Evolutionary conservation across 2,888 invertebrate genomes (phyloP).

Genomic region (Eupithecia subumbrata): DNA sequence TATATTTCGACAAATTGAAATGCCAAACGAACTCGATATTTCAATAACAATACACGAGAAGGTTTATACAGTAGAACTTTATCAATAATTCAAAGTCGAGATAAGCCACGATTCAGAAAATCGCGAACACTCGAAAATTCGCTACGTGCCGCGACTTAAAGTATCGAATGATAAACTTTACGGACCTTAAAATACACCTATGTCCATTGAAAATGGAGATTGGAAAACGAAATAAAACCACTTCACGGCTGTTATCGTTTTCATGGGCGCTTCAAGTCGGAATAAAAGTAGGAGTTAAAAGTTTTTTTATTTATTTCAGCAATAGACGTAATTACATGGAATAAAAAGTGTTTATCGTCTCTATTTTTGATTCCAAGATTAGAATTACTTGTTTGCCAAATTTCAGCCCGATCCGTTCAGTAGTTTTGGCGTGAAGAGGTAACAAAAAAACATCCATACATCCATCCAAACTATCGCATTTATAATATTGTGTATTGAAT

Average conservation of each 20-base stretch:
- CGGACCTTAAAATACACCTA: constrained; percentile 23
- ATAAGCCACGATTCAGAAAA: constrained; percentile 58
- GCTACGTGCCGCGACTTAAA: constrained; percentile 56
- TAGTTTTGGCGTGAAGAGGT: too few species aligned
- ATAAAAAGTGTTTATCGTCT: too few species aligned
- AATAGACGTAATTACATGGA: too few species aligned
- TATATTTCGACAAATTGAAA: constrained; percentile 10
- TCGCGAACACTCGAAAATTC: constrained; percentile 50
- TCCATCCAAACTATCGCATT: too few species aligned
- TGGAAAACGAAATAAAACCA: constrained; percentile 7
- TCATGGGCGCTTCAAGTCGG: background rate
- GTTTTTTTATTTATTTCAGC: too few species aligned
- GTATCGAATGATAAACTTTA: constrained; percentile 50
- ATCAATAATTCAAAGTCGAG: constrained; percentile 41
- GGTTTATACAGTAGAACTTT: constrained; percentile 6
- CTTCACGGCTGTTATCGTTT: background rate
- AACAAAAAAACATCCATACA: too few species aligned
- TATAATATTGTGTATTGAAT: too few species aligned
- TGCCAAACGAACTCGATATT: constrained; percentile 10
- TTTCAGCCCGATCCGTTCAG: too few species aligned
- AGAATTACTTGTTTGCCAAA: too few species aligned
- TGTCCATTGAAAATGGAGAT: constrained; percentile 15
- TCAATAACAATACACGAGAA: constrained; percentile 12
- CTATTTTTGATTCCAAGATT: too few species aligned
- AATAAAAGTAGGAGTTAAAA: too few species aligned